Conservation (phyloP, 2,113 vertebrate genomes). For the Poicephalus gulielmi region DNA sequence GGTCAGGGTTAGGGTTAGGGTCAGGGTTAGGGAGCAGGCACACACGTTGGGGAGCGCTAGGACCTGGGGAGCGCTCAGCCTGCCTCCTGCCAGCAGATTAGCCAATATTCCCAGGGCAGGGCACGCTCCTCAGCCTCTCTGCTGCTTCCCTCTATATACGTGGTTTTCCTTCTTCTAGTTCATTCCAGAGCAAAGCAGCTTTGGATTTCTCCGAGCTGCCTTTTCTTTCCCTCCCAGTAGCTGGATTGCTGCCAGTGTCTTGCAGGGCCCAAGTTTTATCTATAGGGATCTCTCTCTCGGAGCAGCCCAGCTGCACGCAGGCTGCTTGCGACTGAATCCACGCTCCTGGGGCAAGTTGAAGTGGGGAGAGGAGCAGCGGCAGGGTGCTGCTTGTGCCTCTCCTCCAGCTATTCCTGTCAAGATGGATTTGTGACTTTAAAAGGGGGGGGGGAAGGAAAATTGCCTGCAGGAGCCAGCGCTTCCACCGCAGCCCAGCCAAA, state of each 20-base stretch:
- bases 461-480: neutral
- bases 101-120: conserved; percentile 53
- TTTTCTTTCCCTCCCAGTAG: rapidly evolving
- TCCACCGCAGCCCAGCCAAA: neutral
- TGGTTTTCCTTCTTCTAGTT: neutral
- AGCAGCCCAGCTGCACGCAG: neutral
- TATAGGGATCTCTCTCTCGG: neutral
- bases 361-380: neutral
- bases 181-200: neutral
- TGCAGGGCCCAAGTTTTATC: conserved; percentile 28
- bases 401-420: conserved; percentile 32
- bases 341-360: neutral
- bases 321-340: neutral
- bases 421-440: conserved; percentile 52
- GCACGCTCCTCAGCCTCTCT: neutral
- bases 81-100: conserved; percentile 49
- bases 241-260: neutral
- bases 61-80: neutral
- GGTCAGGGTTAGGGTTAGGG: too few species aligned
- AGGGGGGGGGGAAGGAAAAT: neutral
- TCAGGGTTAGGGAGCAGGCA: neutral
- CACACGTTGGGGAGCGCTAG: neutral
- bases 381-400: neutral
- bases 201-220: neutral
- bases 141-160: neutral